Evolutionary conservation across 2,888 invertebrate genomes (phyloP), one percentile per base, ranked within the genome.

Genomic region (Boloria euphrosyne): DNA sequence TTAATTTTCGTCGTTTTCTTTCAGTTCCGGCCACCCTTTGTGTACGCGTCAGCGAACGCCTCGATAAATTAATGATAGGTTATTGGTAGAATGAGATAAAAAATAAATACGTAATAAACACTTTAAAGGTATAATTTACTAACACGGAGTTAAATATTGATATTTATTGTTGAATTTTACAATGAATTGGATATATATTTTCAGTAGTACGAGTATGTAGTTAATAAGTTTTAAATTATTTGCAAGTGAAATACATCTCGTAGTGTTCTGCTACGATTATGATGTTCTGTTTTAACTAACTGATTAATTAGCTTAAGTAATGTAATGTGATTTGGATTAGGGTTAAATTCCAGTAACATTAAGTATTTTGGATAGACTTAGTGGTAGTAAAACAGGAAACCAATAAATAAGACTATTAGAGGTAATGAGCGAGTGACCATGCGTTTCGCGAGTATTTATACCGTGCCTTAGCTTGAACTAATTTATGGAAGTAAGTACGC

Each of bases 401-500:
- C 84, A 80, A 85, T 87, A 86, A 87, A 86, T 87, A 85, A 86
- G 87, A 86, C 89, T 90, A 87, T 89, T 86, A 87, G 89, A 82
- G 81, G 87, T 88, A 89, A 89, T 88, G 89, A 88, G 86, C 85
- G 78, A 82, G 80, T 82, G 85, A 81, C 76, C 80, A 81, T 82
- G 78, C 81, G 85, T 85, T 88, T 89, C 81, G 84, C 85, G 86
- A 78, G 85, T 90, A 90, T 90, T 91, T 88, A 90, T 90, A 90
- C 85, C 86, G 81, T 86, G 86, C 85, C 84, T 91, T 91, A 86
- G 80, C 90, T 81, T 81, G 87, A 92, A 90, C 87, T 89, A 90
- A 91, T 91, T 92, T 92, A 91, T 91, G 90, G 87, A 88, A 85
- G 86, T 87, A 89, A 90, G 90, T 92, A 90, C 91, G 86, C 87